Conservation (phyloP, 2,797 vertebrate genomes). For the Margarornis squamiger region DNA sequence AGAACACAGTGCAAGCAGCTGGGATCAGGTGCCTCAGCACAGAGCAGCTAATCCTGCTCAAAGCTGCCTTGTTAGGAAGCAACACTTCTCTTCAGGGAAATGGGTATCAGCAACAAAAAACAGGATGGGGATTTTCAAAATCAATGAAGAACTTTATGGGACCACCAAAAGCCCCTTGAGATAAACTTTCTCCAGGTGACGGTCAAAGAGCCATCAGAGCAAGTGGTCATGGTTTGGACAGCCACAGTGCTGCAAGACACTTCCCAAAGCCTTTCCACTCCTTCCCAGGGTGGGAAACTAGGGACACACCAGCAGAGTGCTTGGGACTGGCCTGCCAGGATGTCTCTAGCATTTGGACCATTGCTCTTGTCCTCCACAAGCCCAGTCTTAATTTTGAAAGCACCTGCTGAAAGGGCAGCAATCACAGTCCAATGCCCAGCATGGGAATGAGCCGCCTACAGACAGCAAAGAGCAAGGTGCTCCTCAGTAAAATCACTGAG, state of each 20-base stretch:
- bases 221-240: background rate
- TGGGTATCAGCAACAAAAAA: background rate
- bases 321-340: background rate
- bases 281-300: background rate
- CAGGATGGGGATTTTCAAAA: background rate
- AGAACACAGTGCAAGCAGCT: background rate
- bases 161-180: background rate
- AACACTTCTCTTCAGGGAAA: background rate
- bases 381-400: background rate
- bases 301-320: fast-evolving
- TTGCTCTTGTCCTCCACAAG: background rate
- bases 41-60: background rate
- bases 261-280: background rate
- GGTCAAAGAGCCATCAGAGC: background rate
- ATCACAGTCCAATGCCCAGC: background rate
- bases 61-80: background rate
- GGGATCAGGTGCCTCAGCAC: background rate
- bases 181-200: background rate
- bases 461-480: background rate
- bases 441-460: background rate
- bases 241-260: background rate
- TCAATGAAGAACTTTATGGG: background rate
- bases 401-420: background rate
- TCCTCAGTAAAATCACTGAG: background rate
- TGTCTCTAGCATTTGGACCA: background rate